Evolutionary conservation across 2,113 vertebrate species (phyloP), one percentile per base, ranked within the genome.

Genomic region (Clupea harengus): DNA sequence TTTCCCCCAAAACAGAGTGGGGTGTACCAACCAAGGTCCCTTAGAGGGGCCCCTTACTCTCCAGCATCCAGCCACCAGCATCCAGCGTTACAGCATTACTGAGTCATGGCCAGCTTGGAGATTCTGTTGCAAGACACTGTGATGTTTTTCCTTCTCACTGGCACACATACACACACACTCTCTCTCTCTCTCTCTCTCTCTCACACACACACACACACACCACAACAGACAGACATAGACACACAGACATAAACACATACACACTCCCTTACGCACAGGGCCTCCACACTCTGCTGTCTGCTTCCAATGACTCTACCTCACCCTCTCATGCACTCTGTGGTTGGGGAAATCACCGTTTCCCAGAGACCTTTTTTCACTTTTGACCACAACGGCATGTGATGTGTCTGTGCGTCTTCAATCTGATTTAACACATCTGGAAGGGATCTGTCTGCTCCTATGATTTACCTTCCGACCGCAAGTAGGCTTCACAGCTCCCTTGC

Each of bases 341-440:
- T 94, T 89, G 93, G 94, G 94, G 94, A 96, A 96, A 95, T 94
- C 93, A 95, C 94, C 92, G 92, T 93, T 95, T 94, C 93, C 93
- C 94, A 94, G 89, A 91, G 91, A 90, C 90, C 87, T 94, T 94
- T 88, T 88, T 89, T 90, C 64, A 28, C 32, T 15, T 32, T 15
- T 13, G 11, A 78, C 72, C 72, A 78, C 72, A 78, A 32, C 72
- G 32, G 28, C 72, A 39, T 78, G 72, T 78, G 72, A 78, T 86
- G 89, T 88, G 83, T 88, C 85, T 88, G 90, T 91, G 91, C 89
- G 86, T 78, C 72, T 54, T 81, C 45, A 60, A 81, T 91, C 91
- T 92, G 91, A 90, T 92, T 84, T 89, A 92, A 89, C 88, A 92
- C 94, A 95, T 94, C 93, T 94, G 93, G 94, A 94, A 94, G 90